Conservation (phyloP, 1,140 invertebrate genomes). For the Oedothorax gibbosus region DNA sequence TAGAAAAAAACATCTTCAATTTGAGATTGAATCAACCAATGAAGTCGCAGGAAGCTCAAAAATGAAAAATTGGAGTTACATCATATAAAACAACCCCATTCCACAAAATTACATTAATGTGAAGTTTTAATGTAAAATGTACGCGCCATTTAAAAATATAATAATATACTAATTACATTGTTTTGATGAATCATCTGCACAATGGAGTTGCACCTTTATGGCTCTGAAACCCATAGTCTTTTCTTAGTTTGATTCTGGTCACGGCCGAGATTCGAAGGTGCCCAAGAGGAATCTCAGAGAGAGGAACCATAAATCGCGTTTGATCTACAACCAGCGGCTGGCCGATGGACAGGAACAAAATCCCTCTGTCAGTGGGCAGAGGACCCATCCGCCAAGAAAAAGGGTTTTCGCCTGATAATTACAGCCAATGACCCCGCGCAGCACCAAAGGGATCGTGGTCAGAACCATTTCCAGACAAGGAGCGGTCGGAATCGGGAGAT, state of each 20-base stretch:
- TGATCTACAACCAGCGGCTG: conserved; percentile 36
- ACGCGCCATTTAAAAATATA: no score
- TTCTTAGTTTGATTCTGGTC: conserved; percentile 7
- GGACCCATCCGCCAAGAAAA: not conserved
- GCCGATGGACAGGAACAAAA: conserved; percentile 31
- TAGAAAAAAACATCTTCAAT: no score
- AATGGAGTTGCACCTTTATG: no score
- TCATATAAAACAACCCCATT: no score
- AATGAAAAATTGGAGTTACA: no score
- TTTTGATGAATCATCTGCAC: no score
- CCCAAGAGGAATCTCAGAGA: not conserved
- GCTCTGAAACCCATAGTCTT: not conserved
- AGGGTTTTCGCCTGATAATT: conserved; percentile 41
- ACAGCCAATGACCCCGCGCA: conserved; percentile 26
- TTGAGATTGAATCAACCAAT: no score
- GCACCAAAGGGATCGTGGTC: conserved; percentile 7
- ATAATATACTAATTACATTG: no score
- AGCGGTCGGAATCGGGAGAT: conserved; percentile 22
- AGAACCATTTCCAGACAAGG: conserved; percentile 11
- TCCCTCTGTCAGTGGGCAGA: conserved; percentile 43
- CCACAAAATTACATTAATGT: no score
- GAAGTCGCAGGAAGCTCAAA: no score
- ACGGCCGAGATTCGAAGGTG: conserved; percentile 14
- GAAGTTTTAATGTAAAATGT: no score
- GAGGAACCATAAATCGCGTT: conserved; percentile 31